A percentile compares a stretch with the other conserved stretches of the same genome.
Evolutionary conservation across 2,113 vertebrate species (phyloP).

Genomic region (Aptenodytes patagonicus): DNA sequence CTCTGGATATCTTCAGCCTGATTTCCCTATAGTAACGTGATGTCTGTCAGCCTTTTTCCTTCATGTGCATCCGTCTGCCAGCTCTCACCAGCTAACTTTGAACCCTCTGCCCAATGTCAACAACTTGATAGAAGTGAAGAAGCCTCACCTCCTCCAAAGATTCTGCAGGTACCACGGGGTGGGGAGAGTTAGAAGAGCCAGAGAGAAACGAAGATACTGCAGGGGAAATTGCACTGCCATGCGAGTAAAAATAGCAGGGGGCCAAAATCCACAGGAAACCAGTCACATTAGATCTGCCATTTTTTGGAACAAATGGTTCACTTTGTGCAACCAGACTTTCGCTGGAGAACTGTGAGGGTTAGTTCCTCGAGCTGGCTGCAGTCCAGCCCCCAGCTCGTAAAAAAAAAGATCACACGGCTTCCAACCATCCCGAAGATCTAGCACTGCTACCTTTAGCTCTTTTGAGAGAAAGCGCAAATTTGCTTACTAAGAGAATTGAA

Average conservation of each 20-base stretch:
- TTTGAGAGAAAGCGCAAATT: slow-evolving; percentile 11
- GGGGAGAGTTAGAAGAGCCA: background rate
- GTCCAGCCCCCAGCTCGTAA: background rate
- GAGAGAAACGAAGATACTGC: background rate
- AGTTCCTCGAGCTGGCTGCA: background rate
- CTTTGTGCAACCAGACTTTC: background rate
- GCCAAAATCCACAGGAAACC: background rate
- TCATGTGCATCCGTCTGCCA: background rate
- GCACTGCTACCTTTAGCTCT: slow-evolving; percentile 29
- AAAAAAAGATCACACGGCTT: background rate
- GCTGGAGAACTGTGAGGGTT: background rate
- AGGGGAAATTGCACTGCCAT: background rate
- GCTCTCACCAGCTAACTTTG: background rate
- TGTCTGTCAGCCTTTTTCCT: background rate
- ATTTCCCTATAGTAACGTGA: background rate
- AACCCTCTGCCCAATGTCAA: background rate
- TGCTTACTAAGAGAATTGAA: slow-evolving; percentile 55
- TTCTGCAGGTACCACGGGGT: background rate
- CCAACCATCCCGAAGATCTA: background rate
- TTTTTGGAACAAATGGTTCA: background rate
- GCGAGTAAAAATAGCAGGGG: background rate
- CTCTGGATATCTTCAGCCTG: background rate
- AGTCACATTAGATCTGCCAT: background rate
- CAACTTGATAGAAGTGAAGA: background rate
- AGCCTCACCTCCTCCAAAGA: background rate